Evolutionary conservation across 2,113 vertebrate genomes (phyloP), one percentile per base, ranked within the genome.

Genomic region (Vidua chalybeata): DNA sequence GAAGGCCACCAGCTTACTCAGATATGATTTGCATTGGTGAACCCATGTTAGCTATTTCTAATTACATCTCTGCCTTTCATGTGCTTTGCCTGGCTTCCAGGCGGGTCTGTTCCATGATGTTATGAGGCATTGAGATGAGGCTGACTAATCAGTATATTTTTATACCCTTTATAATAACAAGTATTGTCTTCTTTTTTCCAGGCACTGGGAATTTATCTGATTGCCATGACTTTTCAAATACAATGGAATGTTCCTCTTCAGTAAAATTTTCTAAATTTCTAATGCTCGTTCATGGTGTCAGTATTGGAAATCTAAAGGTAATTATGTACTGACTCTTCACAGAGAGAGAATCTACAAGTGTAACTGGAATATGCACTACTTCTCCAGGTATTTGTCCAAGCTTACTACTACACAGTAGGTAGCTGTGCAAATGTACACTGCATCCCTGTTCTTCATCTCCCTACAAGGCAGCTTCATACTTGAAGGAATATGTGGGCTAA

Each of bases 161-260:
- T 46, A 52, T 33, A 63, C 5, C 3, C 4, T 75, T 54, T 45
- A 16, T 37, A 41, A 56, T 67, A 73, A 73, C 3, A 1, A 10
- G 2, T 37, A 4, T 61, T 63, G 4, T 56, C 37, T 52, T 43
- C 11, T 8, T n/a, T 52, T 73, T 68, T 46, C 23, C 9, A 68
- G 49, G 31, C 8, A 21, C 37, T 31, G 10, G 13, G 27, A 79
- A 51, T 45, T 41, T 0, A 0, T 15, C 11, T n/a, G 22, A 35
- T 17, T 64, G 18, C 10, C 10, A 11, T 24, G 46, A 62, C 7
- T 76, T 84, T 71, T 72, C 30, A 52, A 84, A 43, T 37, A 31
- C 5, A 28, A 14, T 51, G 16, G 13, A 51, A 71, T 23, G 3
- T 16, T 87, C 15, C 12, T 48, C 23, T 72, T 79, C 48, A 87